Evolutionary conservation across 2,888 invertebrate genomes (phyloP), one percentile per base, ranked within the genome.

Genomic region (Lasioglossum lativentre): DNA sequence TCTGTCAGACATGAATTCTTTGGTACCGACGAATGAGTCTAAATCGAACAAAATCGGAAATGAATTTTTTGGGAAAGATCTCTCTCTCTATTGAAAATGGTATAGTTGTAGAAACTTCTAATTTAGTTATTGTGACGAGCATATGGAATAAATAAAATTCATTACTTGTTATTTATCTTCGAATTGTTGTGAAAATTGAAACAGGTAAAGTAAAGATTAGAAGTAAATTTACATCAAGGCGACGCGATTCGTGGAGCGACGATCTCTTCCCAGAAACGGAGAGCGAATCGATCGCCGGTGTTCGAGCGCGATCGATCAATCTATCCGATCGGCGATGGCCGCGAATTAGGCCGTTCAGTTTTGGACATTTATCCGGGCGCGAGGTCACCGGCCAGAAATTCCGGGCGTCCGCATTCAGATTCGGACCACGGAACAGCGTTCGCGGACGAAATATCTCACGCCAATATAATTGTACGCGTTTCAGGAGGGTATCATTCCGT

Each of bases 401-500:
- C 68, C 70, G n/a, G 80, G 80, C 34, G 14, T 2, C 12, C 34
- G 30, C 66, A 78, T 77, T 80, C 80, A n/a, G 76, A 84, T 79
- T 78, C 75, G 71, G 19, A 73, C 70, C 74, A 78, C 87, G 88
- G 85, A 82, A 82, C 82, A 85, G 30, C 71, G 76, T 30, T 40
- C 77, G 40, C 79, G 59, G 59, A 52, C 78, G 89, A 86, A 89
- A 91, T 89, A 88, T 91, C 90, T 88, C 84, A 73, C 83, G 86
- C 85, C 88, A 86, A 92, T 92, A 92, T 90, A 91, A 90, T 91
- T 88, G 91, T 84, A 85, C 88, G 86, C 91, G 89, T 91, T 91
- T 90, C 87, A 88, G 90, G 88, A 52, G 52, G 90, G 91, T 93
- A 93, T 93, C 92, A 92, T 91, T 90, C 89, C 89, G 92, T 93